A percentile compares a stretch with the other conserved stretches of the same genome.
Conservation (phyloP, 2,113 vertebrate genomes). For the Aleadryas rufinucha region DNA sequence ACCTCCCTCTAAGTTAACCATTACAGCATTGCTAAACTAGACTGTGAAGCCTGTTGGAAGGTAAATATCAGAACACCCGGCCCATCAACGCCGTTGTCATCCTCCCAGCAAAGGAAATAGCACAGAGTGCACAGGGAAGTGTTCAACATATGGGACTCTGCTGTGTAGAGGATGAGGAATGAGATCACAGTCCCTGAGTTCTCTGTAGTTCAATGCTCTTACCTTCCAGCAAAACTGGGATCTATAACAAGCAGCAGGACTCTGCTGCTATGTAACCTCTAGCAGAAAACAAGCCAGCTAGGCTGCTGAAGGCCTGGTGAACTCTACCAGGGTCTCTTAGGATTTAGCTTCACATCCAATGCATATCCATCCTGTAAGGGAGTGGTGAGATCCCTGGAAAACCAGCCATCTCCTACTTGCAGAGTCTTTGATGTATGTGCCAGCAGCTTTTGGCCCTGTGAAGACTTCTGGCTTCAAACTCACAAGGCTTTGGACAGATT, state of each 20-base stretch:
- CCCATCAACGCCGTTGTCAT: background rate
- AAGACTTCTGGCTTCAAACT: background rate
- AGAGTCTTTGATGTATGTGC: background rate
- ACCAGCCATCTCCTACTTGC: background rate
- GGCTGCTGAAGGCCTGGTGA: background rate
- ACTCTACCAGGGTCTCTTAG: background rate
- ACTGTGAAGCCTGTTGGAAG: background rate
- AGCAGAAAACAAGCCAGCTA: background rate
- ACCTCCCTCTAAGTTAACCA: background rate
- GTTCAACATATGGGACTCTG: background rate
- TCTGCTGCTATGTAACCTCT: background rate
- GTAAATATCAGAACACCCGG: background rate
- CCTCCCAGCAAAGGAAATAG: background rate
- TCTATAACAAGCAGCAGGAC: background rate
- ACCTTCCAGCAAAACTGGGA: background rate
- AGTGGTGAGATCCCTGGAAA: background rate
- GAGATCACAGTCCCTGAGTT: background rate
- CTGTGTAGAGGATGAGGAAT: background rate
- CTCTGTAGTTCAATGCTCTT: background rate
- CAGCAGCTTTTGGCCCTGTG: background rate
- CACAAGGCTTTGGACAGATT: background rate
- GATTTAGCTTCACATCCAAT: background rate
- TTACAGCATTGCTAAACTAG: background rate
- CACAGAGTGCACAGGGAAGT: background rate
- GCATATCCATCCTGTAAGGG: background rate